Evolutionary conservation across 2,797 vertebrate species (phyloP).

Genomic region (Pipistrellus kuhlii): DNA sequence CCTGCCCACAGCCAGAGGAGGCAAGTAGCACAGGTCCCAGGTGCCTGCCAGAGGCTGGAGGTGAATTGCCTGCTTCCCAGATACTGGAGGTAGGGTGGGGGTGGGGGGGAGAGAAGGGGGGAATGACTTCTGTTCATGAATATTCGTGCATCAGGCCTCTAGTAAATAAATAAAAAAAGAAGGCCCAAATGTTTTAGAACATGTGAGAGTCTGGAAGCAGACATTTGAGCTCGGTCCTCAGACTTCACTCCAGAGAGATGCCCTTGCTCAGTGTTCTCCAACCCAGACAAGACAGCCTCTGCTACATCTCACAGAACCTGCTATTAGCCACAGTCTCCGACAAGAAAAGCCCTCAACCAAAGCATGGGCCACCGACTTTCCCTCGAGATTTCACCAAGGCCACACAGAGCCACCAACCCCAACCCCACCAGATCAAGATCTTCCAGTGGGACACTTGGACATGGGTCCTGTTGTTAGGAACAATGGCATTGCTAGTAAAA

Average conservation of each 20-base stretch:
- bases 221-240: not conserved
- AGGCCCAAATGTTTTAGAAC: not conserved
- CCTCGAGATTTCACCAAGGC: not conserved
- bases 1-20: no score
- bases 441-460: not conserved
- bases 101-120: no score
- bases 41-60: no score
- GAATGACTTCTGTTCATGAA: no score
- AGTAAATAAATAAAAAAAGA: not conserved
- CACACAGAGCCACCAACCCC: not conserved
- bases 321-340: not conserved
- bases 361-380: rapidly evolving
- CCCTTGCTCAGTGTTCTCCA: not conserved
- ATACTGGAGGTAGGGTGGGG: no score
- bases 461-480: not conserved
- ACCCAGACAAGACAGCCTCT: not conserved
- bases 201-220: not conserved
- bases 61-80: no score
- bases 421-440: not conserved
- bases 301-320: not conserved
- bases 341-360: not conserved
- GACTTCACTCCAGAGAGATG: not conserved
- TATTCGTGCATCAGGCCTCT: no score
- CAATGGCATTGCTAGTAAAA: not conserved
- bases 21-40: no score